Evolutionary conservation across 2,113 vertebrate species (phyloP).

Genomic region (Okapia johnstoni): DNA sequence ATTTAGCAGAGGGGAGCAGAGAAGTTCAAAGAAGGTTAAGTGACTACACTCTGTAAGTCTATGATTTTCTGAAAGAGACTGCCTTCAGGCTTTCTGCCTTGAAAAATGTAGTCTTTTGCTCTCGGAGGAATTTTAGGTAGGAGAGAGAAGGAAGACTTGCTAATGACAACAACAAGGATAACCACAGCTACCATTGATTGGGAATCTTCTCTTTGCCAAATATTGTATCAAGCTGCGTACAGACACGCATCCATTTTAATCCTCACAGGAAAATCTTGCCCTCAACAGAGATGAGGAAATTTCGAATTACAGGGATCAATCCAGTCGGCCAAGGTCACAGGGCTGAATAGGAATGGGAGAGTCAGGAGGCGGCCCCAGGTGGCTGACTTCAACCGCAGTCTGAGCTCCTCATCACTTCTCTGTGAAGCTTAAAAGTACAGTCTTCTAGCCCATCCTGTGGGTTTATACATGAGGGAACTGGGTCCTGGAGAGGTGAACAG

Average conservation of each 20-base stretch:
- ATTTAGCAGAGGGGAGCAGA: constrained; percentile 31
- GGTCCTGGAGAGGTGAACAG: background rate
- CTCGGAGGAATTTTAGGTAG: background rate
- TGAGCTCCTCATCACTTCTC: background rate
- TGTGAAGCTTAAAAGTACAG: background rate
- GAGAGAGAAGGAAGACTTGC: background rate
- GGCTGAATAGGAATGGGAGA: background rate
- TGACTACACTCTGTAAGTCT: constrained; percentile 12
- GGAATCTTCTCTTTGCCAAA: background rate
- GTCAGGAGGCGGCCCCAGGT: background rate
- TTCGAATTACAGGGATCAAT: background rate
- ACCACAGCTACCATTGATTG: background rate
- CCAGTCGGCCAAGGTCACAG: background rate
- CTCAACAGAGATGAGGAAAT: background rate
- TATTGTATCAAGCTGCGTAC: background rate
- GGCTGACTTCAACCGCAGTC: background rate
- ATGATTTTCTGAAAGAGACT: constrained; percentile 26
- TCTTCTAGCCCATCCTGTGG: background rate
- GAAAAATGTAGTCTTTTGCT: background rate
- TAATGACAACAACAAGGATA: background rate
- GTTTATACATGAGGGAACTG: background rate
- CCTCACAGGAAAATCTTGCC: background rate
- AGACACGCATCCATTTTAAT: background rate
- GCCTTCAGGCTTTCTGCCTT: background rate
- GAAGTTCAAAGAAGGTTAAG: constrained; percentile 36